These are phyloP conservation scores for Phoronis australis DNA, from an alignment of 2,888 invertebrate genomes.

Conservation along the genomic window DNA sequence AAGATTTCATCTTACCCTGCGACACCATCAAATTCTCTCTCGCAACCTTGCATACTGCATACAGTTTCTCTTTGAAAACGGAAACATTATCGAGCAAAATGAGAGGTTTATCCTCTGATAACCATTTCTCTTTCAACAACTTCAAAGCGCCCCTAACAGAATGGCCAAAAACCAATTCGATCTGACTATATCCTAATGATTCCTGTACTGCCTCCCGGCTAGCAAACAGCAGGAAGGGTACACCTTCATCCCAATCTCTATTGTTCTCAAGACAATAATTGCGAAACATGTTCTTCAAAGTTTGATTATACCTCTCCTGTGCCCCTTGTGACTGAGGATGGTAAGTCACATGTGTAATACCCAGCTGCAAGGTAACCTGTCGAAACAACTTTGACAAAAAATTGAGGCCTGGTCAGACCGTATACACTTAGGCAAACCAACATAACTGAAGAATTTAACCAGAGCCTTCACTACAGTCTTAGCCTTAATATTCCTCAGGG, in stretches of 20 bases:
- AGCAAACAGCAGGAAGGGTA: constrained; percentile 10
- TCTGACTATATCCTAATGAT: constrained; percentile 12
- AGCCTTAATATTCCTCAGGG: constrained; percentile 18
- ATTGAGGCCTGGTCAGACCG: constrained; percentile 18
- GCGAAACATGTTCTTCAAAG: constrained; percentile 7
- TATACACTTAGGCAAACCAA: constrained; percentile 16
- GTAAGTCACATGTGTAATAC: constrained; percentile 5
- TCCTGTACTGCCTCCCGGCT: constrained; percentile 6
- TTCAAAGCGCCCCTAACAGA: constrained; percentile 4
- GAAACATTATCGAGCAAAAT: background rate
- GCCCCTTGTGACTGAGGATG: constrained; percentile 7
- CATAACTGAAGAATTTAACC: constrained; percentile 15
- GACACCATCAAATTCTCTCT: too few species aligned
- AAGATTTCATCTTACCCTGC: background rate
- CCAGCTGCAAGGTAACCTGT: constrained; percentile 13
- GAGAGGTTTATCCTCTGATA: background rate
- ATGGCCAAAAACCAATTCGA: constrained; percentile 11
- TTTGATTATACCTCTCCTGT: constrained; percentile 9
- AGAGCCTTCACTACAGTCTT: constrained; percentile 14
- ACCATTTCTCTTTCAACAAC: constrained; percentile 1
- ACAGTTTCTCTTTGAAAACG: background rate
- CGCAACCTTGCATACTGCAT: background rate
- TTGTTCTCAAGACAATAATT: constrained; percentile 9
- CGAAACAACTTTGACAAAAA: constrained; percentile 17
- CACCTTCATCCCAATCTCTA: constrained; percentile 11